Evolutionary conservation across 2,113 vertebrate species (phyloP), one percentile per base, ranked within the genome.

Genomic region (Hucho hucho): DNA sequence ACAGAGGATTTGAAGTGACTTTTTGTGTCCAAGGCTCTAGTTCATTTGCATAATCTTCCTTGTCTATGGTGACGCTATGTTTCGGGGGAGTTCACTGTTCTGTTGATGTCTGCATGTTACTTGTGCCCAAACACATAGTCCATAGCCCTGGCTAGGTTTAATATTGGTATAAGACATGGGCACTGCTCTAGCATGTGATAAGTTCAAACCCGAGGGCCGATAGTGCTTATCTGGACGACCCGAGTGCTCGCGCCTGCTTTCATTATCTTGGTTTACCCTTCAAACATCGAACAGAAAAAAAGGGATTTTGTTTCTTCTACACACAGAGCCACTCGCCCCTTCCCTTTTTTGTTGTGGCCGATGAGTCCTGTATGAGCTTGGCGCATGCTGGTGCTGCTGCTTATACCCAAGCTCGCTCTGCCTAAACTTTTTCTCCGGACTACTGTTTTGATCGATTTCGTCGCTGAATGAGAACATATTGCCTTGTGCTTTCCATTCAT

Each of bases 1-100:
- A 1, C 6, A 81, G 87, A 90, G 87, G 85, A 89, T 86, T 87
- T 90, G 88, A 84, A 92, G 86, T 89, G 89, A 93, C 93, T 92
- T 94, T 96, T 92, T 93, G 91, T 93, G 74, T 83, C 87, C 90
- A 88, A 92, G 89, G 89, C 84, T 86, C 88, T 84, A 81, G 89
- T 89, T 95, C 90, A 98, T 99, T 98, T 96, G 95, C 96, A 97
- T 97, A 97, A 96, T 98, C 96, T 97, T 95, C 94, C 94, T 95
- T 95, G 95, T 96, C 94, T 95, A 94, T 88, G 88, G 94, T 95
- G 96, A 97, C 94, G 95, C 93, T 93, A 78, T 89, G 88, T 93
- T 93, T 94, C 92, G 89, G 93, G 93, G 93, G 92, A 89, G 92
- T 94, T 92, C 90, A 93, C 91, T 90, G 88, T 75, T 75, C 84